Evolutionary conservation across 2,113 vertebrate species (phyloP).

Genomic region (Datnioides undecimradiatus): DNA sequence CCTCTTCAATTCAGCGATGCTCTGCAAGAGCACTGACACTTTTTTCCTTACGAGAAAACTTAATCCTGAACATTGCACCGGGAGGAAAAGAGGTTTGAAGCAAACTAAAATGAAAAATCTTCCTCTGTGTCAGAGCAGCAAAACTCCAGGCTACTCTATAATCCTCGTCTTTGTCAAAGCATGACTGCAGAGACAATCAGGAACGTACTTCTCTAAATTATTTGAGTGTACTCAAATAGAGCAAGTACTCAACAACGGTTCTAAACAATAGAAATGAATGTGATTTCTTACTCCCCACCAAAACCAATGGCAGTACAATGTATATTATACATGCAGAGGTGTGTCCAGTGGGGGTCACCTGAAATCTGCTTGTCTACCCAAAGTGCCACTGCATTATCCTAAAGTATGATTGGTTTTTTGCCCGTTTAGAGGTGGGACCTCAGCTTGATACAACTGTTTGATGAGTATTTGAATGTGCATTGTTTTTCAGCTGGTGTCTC

Average conservation of each 20-base stretch:
- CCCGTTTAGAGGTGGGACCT: no score
- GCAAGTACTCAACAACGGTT: not conserved
- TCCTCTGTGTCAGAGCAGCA: slow-evolving; percentile 10
- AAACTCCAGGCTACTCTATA: slow-evolving; percentile 21
- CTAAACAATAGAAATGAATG: slow-evolving; percentile 3
- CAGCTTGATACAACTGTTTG: no score
- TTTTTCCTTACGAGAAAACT: slow-evolving; percentile 33
- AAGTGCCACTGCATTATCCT: no score
- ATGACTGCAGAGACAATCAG: not conserved
- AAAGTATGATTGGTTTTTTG: no score
- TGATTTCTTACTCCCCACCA: slow-evolving; percentile 18
- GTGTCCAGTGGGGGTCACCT: no score
- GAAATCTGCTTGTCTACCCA: no score
- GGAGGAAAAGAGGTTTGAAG: slow-evolving; percentile 23
- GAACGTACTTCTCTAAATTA: slow-evolving; percentile 3
- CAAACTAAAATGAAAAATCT: slow-evolving; percentile 36
- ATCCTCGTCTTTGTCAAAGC: slow-evolving; percentile 29
- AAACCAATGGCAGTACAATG: slow-evolving; percentile 17
- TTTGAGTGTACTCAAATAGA: slow-evolving; percentile 3
- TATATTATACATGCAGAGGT: no score
- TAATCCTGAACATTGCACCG: slow-evolving; percentile 31
- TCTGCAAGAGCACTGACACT: slow-evolving; percentile 21
- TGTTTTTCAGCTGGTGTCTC: no score
- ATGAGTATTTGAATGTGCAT: no score
- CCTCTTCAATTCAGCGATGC: slow-evolving; percentile 7